Evolutionary conservation across 2,797 vertebrate genomes (phyloP).

Genomic region (Cossypha heuglini): DNA sequence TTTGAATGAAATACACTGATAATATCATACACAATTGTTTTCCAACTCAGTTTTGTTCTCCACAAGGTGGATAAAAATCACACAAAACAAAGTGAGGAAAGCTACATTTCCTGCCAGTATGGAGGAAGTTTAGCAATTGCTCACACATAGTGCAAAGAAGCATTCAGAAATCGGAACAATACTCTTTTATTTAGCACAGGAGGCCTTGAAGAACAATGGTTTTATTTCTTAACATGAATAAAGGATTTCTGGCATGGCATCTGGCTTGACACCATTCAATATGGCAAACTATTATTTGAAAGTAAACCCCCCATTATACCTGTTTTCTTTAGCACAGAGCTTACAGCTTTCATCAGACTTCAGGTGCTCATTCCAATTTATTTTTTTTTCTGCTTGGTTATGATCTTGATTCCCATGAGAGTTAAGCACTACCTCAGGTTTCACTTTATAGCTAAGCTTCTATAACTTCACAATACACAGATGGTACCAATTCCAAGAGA

Average conservation of each 20-base stretch:
- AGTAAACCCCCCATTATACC: neutral
- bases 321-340: neutral
- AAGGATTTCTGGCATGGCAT: neutral
- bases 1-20: neutral
- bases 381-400: neutral
- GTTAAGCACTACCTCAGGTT: neutral
- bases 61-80: neutral
- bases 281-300: neutral
- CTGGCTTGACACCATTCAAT: neutral
- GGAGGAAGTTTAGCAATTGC: constrained; percentile 36
- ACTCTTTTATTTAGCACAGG: neutral
- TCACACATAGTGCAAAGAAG: neutral
- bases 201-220: neutral
- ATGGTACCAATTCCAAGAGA: neutral
- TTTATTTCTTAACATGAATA: neutral
- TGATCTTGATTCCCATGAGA: neutral
- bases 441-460: neutral
- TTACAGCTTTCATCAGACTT: neutral
- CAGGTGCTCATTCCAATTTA: neutral
- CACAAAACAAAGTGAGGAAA: constrained; percentile 51
- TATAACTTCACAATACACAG: neutral
- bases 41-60: neutral
- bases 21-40: neutral
- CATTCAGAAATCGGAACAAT: neutral
- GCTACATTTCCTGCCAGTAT: neutral